These are phyloP conservation scores for Andrena bicolor DNA, from an alignment of 2,888 invertebrate genomes.

Conservation along the genomic window DNA sequence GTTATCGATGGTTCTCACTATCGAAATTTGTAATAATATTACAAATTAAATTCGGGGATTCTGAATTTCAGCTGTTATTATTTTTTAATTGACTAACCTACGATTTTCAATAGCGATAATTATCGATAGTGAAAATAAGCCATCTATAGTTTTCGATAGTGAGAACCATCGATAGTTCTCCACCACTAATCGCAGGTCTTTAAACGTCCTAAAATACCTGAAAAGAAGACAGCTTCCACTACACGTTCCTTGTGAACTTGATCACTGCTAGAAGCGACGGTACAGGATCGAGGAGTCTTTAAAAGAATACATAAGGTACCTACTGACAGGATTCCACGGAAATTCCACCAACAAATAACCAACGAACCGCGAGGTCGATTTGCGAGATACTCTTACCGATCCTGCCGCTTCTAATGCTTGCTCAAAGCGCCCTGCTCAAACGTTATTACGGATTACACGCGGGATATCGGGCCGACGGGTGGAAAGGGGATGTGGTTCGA, in stretches of 20 bases:
- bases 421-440: slow-evolving; percentile 56
- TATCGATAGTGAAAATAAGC: no score
- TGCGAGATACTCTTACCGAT: slow-evolving; percentile 33
- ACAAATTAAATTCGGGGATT: no score
- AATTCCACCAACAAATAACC: slow-evolving; percentile 14
- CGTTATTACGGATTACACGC: slow-evolving; percentile 61
- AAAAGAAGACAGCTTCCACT: background rate
- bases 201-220: background rate
- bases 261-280: background rate
- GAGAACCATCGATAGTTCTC: no score
- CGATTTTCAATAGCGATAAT: no score
- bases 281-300: background rate
- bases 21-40: no score
- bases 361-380: slow-evolving; percentile 38
- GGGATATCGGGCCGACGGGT: slow-evolving; percentile 21
- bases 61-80: no score
- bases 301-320: slow-evolving; percentile 10
- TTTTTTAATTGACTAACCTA: no score
- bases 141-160: no score
- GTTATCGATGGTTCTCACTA: no score
- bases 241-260: background rate
- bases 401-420: slow-evolving; percentile 22
- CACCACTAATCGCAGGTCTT: no score
- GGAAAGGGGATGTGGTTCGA: background rate
- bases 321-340: background rate